These are phyloP conservation scores for Actinostola sp. DNA, from an alignment of 92 coral and sea anemone genomes.

Conservation along the genomic window DNA sequence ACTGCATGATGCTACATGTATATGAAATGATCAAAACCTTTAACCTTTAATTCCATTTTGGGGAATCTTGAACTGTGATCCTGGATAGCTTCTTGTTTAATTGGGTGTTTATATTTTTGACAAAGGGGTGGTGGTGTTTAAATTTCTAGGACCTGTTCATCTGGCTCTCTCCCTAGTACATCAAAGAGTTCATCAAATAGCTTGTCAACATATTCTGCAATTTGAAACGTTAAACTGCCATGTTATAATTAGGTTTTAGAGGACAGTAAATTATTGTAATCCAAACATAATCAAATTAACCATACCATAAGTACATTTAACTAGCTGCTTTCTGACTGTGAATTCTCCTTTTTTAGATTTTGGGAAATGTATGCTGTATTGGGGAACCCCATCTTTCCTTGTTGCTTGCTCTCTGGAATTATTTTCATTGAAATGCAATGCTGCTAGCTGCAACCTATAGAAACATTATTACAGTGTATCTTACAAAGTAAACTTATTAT, in stretches of 20 bases:
- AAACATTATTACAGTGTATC: no score
- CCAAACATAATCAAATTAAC: not conserved
- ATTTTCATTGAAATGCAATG: conserved; percentile 45
- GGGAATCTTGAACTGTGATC: conserved; percentile 3
- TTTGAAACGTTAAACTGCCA: no score
- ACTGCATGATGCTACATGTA: no score
- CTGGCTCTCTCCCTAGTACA: not conserved
- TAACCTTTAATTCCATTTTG: not conserved
- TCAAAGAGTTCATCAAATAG: conserved; percentile 1
- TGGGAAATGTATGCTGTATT: conserved; percentile 25
- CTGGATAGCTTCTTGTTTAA: conserved; percentile 2
- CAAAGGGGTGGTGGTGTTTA: conserved; percentile 6
- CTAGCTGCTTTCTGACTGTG: conserved; percentile 34
- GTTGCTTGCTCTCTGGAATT: conserved; percentile 24
- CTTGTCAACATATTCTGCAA: conserved; percentile 14
- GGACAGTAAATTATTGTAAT: no score
- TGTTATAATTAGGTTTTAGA: no score
- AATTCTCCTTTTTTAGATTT: conserved; percentile 37
- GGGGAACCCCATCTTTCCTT: conserved; percentile 20
- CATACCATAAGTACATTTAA: conserved; percentile 40
- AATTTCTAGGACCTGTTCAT: not conserved
- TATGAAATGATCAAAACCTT: not conserved
- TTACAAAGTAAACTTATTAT: no score
- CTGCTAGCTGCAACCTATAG: conserved; percentile 39
- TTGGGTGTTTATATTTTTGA: conserved; percentile 3